Conservation (phyloP, 2,888 invertebrate genomes). For the Drosophila prolongata region DNA sequence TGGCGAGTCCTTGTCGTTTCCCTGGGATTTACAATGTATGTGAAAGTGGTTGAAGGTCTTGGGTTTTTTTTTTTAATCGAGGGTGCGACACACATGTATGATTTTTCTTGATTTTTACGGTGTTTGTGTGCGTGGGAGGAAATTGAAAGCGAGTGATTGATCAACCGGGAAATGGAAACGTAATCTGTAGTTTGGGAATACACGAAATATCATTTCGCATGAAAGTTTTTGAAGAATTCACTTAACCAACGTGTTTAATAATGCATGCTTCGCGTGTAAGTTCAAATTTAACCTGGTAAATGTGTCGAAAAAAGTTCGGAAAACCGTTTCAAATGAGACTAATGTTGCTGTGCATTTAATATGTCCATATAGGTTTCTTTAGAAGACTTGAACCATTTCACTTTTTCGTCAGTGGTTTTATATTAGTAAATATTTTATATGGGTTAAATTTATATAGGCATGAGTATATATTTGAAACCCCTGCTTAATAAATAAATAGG, state of each 20-base stretch:
- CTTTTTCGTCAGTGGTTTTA: not conserved
- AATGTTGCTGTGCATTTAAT: not conserved
- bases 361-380: not conserved
- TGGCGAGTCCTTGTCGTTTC: conserved; percentile 50
- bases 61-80: not conserved
- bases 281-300: not conserved
- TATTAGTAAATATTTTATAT: too few species aligned
- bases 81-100: conserved; percentile 14
- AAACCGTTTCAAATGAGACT: not conserved
- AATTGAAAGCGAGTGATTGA: conserved; percentile 66
- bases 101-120: conserved; percentile 60
- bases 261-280: conserved; percentile 1
- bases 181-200: conserved; percentile 37
- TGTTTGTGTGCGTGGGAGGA: conserved; percentile 29
- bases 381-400: not conserved
- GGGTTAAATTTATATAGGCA: too few species aligned
- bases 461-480: too few species aligned
- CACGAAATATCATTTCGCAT: conserved; percentile 31
- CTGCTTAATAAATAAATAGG: too few species aligned
- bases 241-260: conserved; percentile 15
- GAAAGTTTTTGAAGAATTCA: conserved; percentile 13
- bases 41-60: conserved; percentile 1
- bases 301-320: not conserved
- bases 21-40: conserved; percentile 27
- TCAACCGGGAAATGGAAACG: conserved; percentile 48